These are phyloP conservation scores for Brachyptera putata DNA, from an alignment of 2,888 invertebrate species.

Conservation along the genomic window DNA sequence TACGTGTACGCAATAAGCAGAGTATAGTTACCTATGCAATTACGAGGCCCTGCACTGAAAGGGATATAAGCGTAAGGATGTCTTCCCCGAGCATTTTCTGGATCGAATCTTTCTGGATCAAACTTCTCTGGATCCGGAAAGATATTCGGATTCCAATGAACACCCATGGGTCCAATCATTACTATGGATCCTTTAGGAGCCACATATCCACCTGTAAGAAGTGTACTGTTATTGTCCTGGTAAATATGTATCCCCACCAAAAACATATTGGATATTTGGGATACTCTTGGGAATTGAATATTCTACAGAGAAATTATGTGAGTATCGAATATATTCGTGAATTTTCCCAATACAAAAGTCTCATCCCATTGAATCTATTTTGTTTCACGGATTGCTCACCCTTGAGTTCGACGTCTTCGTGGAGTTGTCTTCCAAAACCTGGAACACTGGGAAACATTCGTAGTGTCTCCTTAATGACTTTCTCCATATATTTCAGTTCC, in stretches of 20 bases:
- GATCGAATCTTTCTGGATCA: slow-evolving; percentile 37
- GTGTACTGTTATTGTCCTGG: neutral
- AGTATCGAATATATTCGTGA: too few species aligned
- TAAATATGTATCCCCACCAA: too few species aligned
- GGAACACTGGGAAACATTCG: slow-evolving; percentile 64
- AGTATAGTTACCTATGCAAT: too few species aligned
- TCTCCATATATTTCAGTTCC: slow-evolving; percentile 62
- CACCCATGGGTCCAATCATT: neutral
- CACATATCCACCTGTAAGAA: neutral
- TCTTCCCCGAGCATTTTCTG: too few species aligned
- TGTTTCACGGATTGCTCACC: neutral
- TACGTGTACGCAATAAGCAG: too few species aligned
- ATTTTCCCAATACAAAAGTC: neutral
- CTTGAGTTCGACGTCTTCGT: slow-evolving; percentile 29
- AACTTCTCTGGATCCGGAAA: neutral
- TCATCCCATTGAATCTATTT: too few species aligned
- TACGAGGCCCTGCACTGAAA: too few species aligned
- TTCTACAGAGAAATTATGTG: too few species aligned
- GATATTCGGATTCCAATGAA: neutral
- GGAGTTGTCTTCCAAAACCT: slow-evolving; percentile 30
- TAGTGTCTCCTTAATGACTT: slow-evolving; percentile 64
- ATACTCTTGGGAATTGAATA: too few species aligned
- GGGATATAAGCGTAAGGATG: too few species aligned
- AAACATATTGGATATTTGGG: too few species aligned
- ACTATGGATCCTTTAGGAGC: neutral